These are phyloP conservation scores for Gallinago jamesoni DNA, from an alignment of 2,113 vertebrate genomes.

Conservation along the genomic window DNA sequence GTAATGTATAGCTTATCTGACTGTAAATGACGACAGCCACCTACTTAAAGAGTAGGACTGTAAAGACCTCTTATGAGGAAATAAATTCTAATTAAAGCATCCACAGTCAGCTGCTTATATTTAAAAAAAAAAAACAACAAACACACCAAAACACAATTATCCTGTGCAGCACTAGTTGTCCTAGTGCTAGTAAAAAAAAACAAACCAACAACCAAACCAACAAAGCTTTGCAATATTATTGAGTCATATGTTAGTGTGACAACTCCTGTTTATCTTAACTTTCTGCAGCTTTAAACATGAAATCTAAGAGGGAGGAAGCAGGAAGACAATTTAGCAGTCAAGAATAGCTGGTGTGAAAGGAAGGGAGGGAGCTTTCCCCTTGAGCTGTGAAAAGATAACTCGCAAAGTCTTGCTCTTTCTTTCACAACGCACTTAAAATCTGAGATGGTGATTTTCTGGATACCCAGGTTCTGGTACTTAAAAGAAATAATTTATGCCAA, in stretches of 20 bases:
- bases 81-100: slow-evolving; percentile 18
- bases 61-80: not conserved
- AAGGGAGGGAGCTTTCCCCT: slow-evolving; percentile 55
- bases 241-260: slow-evolving; percentile 42
- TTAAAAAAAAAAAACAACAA: not conserved
- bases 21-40: slow-evolving; percentile 19
- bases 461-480: not conserved
- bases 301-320: slow-evolving; percentile 59
- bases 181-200: not conserved
- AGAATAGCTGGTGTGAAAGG: slow-evolving; percentile 67
- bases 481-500: not conserved
- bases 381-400: slow-evolving; percentile 33
- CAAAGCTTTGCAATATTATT: not conserved
- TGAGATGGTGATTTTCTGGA: not conserved
- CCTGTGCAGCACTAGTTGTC: not conserved
- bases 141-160: not conserved
- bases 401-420: not conserved
- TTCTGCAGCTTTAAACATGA: slow-evolving; percentile 43
- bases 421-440: slow-evolving; percentile 32
- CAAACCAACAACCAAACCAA: not conserved
- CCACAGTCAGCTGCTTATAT: not conserved
- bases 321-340: slow-evolving; percentile 50
- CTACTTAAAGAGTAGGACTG: not conserved
- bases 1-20: not conserved
- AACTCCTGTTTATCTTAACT: slow-evolving; percentile 54